Evolutionary conservation across 1,140 invertebrate genomes (phyloP), one percentile per base, ranked within the genome.

Genomic region (Drosophila auraria): DNA sequence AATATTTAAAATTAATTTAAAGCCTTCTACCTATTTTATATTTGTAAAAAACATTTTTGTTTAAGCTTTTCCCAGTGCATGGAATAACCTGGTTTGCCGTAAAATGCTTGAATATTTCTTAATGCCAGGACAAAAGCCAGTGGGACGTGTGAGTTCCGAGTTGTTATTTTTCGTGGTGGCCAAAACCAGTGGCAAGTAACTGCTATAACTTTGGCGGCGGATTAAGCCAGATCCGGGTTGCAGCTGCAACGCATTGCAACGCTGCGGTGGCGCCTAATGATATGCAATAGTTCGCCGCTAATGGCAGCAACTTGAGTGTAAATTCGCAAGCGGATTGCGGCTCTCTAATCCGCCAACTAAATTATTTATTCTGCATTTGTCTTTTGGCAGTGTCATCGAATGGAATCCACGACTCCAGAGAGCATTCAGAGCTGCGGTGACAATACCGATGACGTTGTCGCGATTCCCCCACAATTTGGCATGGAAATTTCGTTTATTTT

Each of bases 331-430:
- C 86, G 87, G 86, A 90, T 90, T 90, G 86, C 69, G 86, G 86
- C 76, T 72, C 82, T 80, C 82, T 86, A 90, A 91, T 82, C 87
- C 87, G 38, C 62, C 76, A 90, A 68, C 79, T 82, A 78, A 91
- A 90, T 90, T 91, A 90, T 90, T 90, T 90, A 90, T 90, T 80
- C 72, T 11, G 62, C 79, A 86, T 90, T 86, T 91, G 87, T 87
- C 86, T 90, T 89, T 76, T 76, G 74, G 63, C 71, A 50, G 44
- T 76, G 73, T 72, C 82, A 65, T 64, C 62, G 57, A 44, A 70
- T 65, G 50, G 54, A 25, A 50, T 47, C 49, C 53, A 65, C 49
- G 51, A 17, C 27, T 30, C 27, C 27, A 27, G 20, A 5, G 27
- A 27, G 27, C 27, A 53, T 27, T 33, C 27, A n/a, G 11, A 17